Percentiles rank a stretch among this genome's conserved stretches.
phyloP scores from a whole-genome alignment of 2,797 vertebrate genomes.

The Tauraco hartlaubi region DNA sequence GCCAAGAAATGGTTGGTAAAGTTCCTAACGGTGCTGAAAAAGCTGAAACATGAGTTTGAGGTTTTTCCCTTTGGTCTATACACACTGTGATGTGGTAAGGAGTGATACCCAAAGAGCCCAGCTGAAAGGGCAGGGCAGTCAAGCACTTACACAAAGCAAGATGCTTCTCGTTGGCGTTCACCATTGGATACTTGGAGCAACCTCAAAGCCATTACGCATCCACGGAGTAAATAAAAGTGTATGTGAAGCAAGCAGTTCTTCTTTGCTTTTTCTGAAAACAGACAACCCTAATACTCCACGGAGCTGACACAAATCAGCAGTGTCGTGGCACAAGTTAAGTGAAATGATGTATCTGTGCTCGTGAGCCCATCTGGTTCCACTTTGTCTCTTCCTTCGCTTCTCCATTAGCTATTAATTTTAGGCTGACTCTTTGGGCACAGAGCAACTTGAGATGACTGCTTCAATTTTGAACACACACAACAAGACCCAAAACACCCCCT shows the following conservation, averaged over 20 bases:
- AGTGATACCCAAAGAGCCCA: not conserved
- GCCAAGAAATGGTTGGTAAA: not conserved
- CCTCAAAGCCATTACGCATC: not conserved
- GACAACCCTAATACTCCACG: not conserved
- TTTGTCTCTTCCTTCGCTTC: slow-evolving; percentile 51
- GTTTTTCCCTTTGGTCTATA: not conserved
- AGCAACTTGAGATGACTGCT: slow-evolving; percentile 50
- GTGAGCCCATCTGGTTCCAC: slow-evolving; percentile 60
- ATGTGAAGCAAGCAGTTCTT: not conserved
- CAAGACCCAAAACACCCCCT: slow-evolving; percentile 5
- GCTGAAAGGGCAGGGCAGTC: not conserved
- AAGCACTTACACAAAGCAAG: not conserved
- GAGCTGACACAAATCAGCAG: slow-evolving; percentile 56
- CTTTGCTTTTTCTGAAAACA: not conserved
- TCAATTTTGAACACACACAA: not conserved
- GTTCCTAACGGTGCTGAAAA: not conserved
- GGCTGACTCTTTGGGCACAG: slow-evolving; percentile 49
- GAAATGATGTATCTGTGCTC: not conserved
- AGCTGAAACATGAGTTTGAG: not conserved
- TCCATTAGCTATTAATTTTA: slow-evolving; percentile 41
- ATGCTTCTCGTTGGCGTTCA: not conserved
- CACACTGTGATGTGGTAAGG: rapidly evolving
- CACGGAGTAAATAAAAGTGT: not conserved
- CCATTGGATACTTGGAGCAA: not conserved
- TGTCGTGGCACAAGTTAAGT: not conserved